Base-by-base conservation (phyloP, 2,888 invertebrate genomes). In the Tinea trinotella region DNA sequence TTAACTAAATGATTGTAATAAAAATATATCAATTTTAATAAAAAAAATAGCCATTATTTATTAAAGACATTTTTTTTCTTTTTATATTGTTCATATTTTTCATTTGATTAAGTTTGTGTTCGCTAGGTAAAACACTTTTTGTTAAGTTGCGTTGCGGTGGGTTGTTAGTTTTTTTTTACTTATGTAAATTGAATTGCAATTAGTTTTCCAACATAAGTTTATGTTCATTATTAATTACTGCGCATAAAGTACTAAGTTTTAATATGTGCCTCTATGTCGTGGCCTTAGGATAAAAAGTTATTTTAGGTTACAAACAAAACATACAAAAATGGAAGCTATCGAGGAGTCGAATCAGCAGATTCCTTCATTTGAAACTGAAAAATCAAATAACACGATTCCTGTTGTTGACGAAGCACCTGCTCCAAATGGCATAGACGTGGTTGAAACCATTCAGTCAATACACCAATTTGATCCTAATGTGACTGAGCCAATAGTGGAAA, bases 121-220 rank as follows among this genome's bases (percentile, higher is more conserved):
- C 2, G 2, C 7, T 30, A 7, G 4, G 2, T 2, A 40, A 40
- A 40, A 24, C 10, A 54, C 34, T 49, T 24, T n/a, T 48, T 54
- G 18, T 30, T 54, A 22, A 48, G 49, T 49, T 40, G 40, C 40
- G 40, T 40, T n/a, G 40, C 40, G 40, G 40, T 40, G 40, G 13
- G 40, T 3, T 40, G 7, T 40, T 15, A 7, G 40, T 40, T 40
- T 40, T 40, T 15, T 40, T 40, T 40, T 40, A 13, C 40, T 40
- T 40, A 40, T 40, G 40, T 40, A 40, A 40, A 40, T 13, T n/a
- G 13, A 13, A 40, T 40, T 40, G 40, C 13, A 13, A 7, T 40
- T 40, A 13, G 13, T 13, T 40, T 40, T 13, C n/a, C n/a, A 13
- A 13, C 15, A 13, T 15, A 40, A 6, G n/a, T 40, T 40, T 40